phyloP scores from a whole-genome alignment of 2,888 invertebrate species.

The Drosophila recens region DNA sequence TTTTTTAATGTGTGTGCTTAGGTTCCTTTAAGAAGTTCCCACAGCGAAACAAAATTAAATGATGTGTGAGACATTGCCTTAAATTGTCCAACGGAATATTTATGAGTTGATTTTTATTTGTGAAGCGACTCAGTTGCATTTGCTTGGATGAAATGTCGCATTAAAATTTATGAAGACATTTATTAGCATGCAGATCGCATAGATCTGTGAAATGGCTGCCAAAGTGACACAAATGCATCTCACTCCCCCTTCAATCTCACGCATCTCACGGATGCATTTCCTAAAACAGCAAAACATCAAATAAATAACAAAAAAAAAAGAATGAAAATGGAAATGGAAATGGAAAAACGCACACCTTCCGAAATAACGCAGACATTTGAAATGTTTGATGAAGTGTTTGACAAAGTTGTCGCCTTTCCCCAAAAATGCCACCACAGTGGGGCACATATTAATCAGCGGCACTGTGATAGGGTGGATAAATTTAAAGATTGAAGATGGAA shows the following conservation, averaged over 20 bases:
- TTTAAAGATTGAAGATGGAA: slow-evolving; percentile 10
- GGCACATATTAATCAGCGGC: slow-evolving; percentile 67
- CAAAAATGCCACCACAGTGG: slow-evolving; percentile 33
- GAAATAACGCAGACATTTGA: slow-evolving; percentile 41
- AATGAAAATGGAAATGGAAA: slow-evolving; percentile 9
- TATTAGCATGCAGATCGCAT: slow-evolving; percentile 76
- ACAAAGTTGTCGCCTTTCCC: slow-evolving; percentile 69
- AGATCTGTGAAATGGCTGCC: slow-evolving; percentile 71
- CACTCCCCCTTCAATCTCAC: neutral
- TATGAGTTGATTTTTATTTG: slow-evolving; percentile 56
- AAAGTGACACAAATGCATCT: slow-evolving; percentile 69
- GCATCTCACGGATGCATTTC: slow-evolving; percentile 38
- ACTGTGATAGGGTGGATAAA: slow-evolving; percentile 44
- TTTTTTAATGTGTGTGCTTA: slow-evolving; percentile 9
- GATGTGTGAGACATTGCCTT: slow-evolving; percentile 54
- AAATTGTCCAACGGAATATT: slow-evolving; percentile 65
- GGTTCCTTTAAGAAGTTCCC: slow-evolving; percentile 13
- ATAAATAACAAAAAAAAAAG: slow-evolving; percentile 56
- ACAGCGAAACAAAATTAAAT: slow-evolving; percentile 42
- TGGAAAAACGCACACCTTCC: slow-evolving; percentile 38
- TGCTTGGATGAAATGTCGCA: slow-evolving; percentile 58
- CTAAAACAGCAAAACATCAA: slow-evolving; percentile 53
- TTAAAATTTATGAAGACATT: slow-evolving; percentile 82
- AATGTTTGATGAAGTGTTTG: slow-evolving; percentile 77
- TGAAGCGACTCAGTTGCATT: slow-evolving; percentile 37